phyloP scores from a whole-genome alignment of 2,888 invertebrate species.

The Thyatira batis region DNA sequence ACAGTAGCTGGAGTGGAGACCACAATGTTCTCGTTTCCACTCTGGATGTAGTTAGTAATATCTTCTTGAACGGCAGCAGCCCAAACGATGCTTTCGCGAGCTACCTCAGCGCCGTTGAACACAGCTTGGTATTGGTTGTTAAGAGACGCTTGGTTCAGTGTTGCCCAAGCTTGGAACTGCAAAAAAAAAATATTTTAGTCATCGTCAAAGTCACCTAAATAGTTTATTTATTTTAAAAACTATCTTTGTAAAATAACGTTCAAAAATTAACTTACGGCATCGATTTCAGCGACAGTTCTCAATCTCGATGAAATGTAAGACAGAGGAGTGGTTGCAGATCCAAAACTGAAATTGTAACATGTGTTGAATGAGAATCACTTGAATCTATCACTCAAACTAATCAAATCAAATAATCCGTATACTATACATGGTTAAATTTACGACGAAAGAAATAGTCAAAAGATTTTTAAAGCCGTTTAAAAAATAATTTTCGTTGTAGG shows the following conservation, averaged over 20 bases:
- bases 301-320: slow-evolving; percentile 59
- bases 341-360: slow-evolving; percentile 45
- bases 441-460: too few relatives aligned
- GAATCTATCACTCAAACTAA: too few relatives aligned
- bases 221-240: too few relatives aligned
- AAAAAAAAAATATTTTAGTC: too few relatives aligned
- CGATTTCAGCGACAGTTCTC: slow-evolving; percentile 43
- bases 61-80: slow-evolving; percentile 37
- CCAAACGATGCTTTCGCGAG: slow-evolving; percentile 49
- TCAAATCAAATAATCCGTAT: too few relatives aligned
- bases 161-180: slow-evolving; percentile 66
- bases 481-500: too few relatives aligned
- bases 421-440: too few relatives aligned
- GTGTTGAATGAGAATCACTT: background rate
- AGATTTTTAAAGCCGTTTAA: too few relatives aligned
- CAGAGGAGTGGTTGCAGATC: slow-evolving; percentile 44
- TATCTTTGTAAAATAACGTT: too few relatives aligned
- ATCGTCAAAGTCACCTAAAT: too few relatives aligned
- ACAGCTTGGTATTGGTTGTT: slow-evolving; percentile 35
- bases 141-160: slow-evolving; percentile 30
- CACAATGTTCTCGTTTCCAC: slow-evolving; percentile 28
- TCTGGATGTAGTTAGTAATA: slow-evolving; percentile 46
- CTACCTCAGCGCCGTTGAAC: slow-evolving; percentile 30
- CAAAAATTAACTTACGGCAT: slow-evolving; percentile 38
- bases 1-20: slow-evolving; percentile 18